Conservation (phyloP, 1,140 invertebrate species). For the Zaprionus taronus region DNA sequence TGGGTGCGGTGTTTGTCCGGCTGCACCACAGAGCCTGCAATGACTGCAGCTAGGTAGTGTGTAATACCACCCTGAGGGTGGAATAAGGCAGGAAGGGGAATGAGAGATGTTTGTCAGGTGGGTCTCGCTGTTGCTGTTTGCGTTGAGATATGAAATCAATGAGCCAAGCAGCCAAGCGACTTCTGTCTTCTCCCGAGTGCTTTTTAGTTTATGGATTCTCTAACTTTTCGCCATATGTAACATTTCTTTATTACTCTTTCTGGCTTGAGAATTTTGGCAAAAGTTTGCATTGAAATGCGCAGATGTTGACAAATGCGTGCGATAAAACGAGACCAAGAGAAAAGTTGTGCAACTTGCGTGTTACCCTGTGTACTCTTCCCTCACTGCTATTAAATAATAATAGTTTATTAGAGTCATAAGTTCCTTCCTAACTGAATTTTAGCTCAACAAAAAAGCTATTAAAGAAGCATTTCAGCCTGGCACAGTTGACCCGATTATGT, state of each 20-base stretch:
- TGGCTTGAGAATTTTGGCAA: background rate
- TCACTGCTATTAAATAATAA: conserved; percentile 17
- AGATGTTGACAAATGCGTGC: conserved; percentile 2
- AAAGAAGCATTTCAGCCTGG: background rate
- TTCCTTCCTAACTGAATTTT: background rate
- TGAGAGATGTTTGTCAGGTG: background rate
- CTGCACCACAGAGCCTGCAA: conserved; percentile 40
- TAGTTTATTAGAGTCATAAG: conserved; percentile 3
- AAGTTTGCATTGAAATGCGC: conserved; percentile 22
- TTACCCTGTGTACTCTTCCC: background rate
- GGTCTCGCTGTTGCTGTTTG: conserved; percentile 5
- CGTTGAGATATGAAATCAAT: conserved; percentile 66
- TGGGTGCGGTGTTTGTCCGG: conserved; percentile 60
- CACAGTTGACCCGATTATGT: conserved; percentile 31
- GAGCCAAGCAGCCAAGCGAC: conserved; percentile 13
- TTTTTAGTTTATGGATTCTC: conserved; percentile 13
- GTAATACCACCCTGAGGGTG: background rate
- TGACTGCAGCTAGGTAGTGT: conserved; percentile 46
- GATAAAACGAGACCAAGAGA: background rate
- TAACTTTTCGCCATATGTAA: background rate
- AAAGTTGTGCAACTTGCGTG: conserved; percentile 27
- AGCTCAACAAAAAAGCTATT: background rate
- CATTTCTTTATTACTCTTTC: background rate
- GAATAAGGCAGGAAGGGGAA: background rate
- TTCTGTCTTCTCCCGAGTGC: background rate